Evolutionary conservation across 2,888 invertebrate species (phyloP).

Genomic region (Platycheirus rosarum): DNA sequence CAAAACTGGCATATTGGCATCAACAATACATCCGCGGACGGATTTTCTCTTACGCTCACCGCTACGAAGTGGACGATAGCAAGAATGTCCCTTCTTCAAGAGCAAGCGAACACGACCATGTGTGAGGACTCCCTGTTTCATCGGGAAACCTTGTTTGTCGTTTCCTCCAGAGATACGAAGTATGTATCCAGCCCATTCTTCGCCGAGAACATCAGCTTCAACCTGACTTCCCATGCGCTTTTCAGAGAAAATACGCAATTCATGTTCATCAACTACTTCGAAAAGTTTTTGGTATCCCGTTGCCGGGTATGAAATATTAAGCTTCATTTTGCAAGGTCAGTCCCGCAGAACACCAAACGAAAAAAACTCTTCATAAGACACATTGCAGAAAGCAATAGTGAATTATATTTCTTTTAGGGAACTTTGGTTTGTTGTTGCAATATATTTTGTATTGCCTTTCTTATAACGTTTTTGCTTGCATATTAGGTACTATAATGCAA

Average conservation of each 20-base stretch:
- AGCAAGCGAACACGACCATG: conserved; percentile 97
- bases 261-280: conserved; percentile 99
- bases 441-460: no score
- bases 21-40: conserved; percentile 99
- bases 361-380: no score
- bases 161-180: conserved; percentile 98
- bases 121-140: conserved; percentile 99
- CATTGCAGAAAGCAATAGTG: no score
- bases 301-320: conserved; percentile 99
- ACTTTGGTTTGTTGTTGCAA: no score
- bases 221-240: conserved; percentile 99
- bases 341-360: conserved; percentile 80
- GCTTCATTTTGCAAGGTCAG: conserved; percentile 83
- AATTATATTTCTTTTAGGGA: no score
- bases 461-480: no score
- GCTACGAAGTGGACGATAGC: conserved; percentile 96
- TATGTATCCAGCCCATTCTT: conserved; percentile 99
- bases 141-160: conserved; percentile 99
- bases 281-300: conserved; percentile 99
- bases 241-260: conserved; percentile 98
- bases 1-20: conserved; percentile 97
- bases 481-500: no score
- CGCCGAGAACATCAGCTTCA: conserved; percentile 96
- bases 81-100: conserved; percentile 97
- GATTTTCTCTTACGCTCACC: conserved; percentile 99